Evolutionary conservation across 2,888 invertebrate genomes (phyloP), one percentile per base, ranked within the genome.

Genomic region (Ligdia adustata): DNA sequence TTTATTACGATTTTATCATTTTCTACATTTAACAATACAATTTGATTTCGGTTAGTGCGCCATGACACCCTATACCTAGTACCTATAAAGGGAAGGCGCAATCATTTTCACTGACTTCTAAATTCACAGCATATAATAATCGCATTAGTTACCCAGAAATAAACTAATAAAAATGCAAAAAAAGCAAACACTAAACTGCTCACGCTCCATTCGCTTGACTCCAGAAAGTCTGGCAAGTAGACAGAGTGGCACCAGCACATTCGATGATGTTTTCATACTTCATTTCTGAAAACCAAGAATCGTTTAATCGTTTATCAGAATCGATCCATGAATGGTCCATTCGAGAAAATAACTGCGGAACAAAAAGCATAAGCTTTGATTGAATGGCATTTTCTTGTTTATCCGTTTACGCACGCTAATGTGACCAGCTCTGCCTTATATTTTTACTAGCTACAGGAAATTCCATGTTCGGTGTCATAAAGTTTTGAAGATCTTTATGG

Each of bases 221-320:
- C 45, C 15, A 7, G 20, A 12, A 39, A 34, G 28, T 15, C 38
- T 33, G 27, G 15, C n/a, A 22, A 39, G 43, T 22, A 46, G 45
- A 46, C 39, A 39, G 38, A 22, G 20, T 37, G 38, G 32, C 33
- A 33, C 38, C 49, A 34, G 35, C 35, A 49, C 33, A 31, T 65
- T 57, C 52, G 48, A n/a, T 52, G 45, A 55, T 64, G 28, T 43
- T 33, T 34, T 34, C 34, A 34, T 22, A 9, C 14, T n/a, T 35
- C 37, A 44, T 13, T 37, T 31, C 37, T 22, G 31, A 26, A 35
- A 33, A 18, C 31, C 24, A 11, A 18, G 31, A 37, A 41, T 13
- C 52, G 33, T 35, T 50, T 33, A 37, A 52, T 57, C 41, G 47
- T 44, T 53, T 35, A 44, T 46, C 32, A 51, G 50, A 57, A 56